Conservation (phyloP, 2,888 invertebrate species). For the Barypeithes pellucidus region DNA sequence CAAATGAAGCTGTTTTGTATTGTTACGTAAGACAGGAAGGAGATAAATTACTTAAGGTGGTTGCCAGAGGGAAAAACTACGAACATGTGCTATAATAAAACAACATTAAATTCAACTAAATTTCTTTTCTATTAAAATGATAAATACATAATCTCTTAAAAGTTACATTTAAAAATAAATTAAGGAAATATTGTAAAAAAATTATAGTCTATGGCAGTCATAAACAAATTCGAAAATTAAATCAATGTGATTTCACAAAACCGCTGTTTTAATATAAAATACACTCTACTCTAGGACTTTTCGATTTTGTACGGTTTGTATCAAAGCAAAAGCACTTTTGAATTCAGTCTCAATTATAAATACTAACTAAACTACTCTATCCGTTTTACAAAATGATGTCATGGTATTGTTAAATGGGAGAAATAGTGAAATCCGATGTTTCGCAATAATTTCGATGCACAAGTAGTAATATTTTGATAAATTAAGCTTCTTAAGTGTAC, state of each 20-base stretch:
- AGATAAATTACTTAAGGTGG: no score
- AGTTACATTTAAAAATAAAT: slow-evolving; percentile 29
- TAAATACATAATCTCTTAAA: slow-evolving; percentile 6
- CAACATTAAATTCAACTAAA: slow-evolving; percentile 10
- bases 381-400: background rate
- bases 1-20: no score
- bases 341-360: slow-evolving; percentile 29
- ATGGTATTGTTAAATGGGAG: background rate
- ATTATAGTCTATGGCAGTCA: slow-evolving; percentile 29
- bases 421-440: background rate
- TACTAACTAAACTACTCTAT: slow-evolving; percentile 1
- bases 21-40: no score
- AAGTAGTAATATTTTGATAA: no score
- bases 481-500: no score
- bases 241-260: slow-evolving; percentile 59
- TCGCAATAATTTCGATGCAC: background rate
- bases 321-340: slow-evolving; percentile 24
- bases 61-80: no score
- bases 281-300: slow-evolving; percentile 35
- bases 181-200: slow-evolving; percentile 32
- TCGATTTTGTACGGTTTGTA: slow-evolving; percentile 34
- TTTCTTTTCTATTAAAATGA: slow-evolving; percentile 9
- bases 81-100: background rate
- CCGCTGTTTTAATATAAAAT: slow-evolving; percentile 59
- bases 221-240: slow-evolving; percentile 34